Evolutionary conservation across 2,113 vertebrate genomes (phyloP).

Genomic region (Tonatia bakeri): DNA sequence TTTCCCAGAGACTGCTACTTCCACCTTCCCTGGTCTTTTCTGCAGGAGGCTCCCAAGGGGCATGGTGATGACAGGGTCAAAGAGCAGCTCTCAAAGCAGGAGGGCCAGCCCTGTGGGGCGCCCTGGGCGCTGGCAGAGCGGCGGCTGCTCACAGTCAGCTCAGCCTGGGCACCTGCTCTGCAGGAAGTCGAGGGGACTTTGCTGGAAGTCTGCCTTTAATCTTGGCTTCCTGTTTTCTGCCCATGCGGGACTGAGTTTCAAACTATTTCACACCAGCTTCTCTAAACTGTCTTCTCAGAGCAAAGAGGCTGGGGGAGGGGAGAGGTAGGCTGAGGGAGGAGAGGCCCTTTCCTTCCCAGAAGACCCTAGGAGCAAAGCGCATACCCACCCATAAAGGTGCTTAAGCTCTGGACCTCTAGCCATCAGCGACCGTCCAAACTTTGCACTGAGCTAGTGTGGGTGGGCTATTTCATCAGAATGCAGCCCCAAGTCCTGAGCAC

Average conservation of each 20-base stretch:
- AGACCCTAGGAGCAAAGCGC: background rate
- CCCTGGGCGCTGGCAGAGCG: background rate
- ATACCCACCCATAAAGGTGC: background rate
- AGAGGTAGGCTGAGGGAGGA: background rate
- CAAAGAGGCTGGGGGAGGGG: background rate
- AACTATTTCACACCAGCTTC: slow-evolving; percentile 67
- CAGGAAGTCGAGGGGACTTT: slow-evolving; percentile 70
- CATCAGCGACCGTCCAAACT: background rate
- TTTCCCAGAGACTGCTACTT: background rate
- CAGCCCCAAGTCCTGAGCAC: background rate
- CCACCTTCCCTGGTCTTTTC: background rate
- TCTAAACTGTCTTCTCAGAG: slow-evolving; percentile 63
- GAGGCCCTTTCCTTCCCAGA: background rate
- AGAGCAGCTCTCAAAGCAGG: background rate
- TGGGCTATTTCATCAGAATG: background rate
- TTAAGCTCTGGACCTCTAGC: background rate
- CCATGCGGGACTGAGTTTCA: slow-evolving; percentile 48
- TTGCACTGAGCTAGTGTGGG: background rate
- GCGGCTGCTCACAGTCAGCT: background rate
- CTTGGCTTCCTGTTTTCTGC: slow-evolving; percentile 77
- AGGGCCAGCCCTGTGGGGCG: background rate
- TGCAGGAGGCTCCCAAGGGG: background rate
- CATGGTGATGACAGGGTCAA: background rate
- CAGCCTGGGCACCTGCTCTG: slow-evolving; percentile 65
- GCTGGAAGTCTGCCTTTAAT: slow-evolving; percentile 74